phyloP scores from a whole-genome alignment of 2,797 vertebrate species.

The Macropodus opercularis region DNA sequence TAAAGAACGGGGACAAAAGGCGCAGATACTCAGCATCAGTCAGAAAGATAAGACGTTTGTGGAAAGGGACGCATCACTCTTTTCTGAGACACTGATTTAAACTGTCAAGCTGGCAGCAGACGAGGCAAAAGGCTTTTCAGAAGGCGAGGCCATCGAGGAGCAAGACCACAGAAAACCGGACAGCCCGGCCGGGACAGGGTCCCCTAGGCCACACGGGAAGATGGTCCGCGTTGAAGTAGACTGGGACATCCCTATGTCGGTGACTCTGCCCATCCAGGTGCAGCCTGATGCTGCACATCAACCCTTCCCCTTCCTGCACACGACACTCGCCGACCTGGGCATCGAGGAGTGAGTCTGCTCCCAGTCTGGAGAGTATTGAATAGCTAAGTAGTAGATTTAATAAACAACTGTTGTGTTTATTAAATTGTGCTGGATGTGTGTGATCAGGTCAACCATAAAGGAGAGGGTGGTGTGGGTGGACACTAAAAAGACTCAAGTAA shows the following conservation, averaged over 20 bases:
- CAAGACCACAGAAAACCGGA: not conserved
- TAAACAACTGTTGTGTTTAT: not conserved
- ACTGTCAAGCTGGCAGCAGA: slow-evolving; percentile 72
- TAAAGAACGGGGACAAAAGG: slow-evolving; percentile 12
- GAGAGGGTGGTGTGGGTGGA: slow-evolving; percentile 84
- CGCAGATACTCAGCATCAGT: not conserved
- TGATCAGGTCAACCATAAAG: slow-evolving; percentile 80
- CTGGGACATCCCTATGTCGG: slow-evolving; percentile 76
- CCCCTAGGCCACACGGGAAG: not conserved
- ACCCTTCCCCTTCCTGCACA: slow-evolving; percentile 81
- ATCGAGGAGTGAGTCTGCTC: slow-evolving; percentile 79
- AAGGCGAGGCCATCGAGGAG: slow-evolving; percentile 23
- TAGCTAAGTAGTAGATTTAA: not conserved
- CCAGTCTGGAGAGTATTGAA: not conserved
- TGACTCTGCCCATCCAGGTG: slow-evolving; percentile 77
- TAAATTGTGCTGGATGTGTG: slow-evolving; percentile 1
- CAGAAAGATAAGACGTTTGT: not conserved
- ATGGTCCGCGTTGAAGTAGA: slow-evolving; percentile 63
- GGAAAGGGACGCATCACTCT: not conserved
- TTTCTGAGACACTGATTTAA: slow-evolving; percentile 11
- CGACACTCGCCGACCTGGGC: slow-evolving; percentile 80
- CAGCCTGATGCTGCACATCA: slow-evolving; percentile 57
- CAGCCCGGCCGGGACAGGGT: not conserved
- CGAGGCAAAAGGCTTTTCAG: slow-evolving; percentile 40
- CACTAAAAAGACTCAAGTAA: slow-evolving; percentile 80